Percentiles rank a stretch among this genome's conserved stretches.
phyloP scores from a whole-genome alignment of 2,888 invertebrate genomes.

The Galerucella pusilla region DNA sequence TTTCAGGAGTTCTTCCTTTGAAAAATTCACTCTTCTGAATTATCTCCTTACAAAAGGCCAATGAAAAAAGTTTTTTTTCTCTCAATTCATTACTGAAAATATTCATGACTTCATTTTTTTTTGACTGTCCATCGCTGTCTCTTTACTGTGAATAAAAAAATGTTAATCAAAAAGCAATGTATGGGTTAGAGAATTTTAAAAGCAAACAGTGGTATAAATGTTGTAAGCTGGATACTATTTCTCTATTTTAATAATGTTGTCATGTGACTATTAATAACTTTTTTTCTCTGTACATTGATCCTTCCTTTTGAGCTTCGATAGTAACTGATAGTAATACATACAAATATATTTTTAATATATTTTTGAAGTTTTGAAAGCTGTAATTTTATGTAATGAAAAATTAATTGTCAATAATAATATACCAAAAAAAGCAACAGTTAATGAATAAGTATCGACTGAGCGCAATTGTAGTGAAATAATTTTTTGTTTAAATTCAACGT shows the following conservation, averaged over 20 bases:
- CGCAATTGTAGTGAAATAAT: too few species aligned
- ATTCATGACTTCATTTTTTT: slow-evolving; percentile 4
- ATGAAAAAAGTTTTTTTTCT: slow-evolving; percentile 4
- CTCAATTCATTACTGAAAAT: slow-evolving; percentile 13
- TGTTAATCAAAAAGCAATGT: not conserved
- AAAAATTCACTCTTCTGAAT: slow-evolving; percentile 7
- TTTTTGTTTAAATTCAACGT: too few species aligned
- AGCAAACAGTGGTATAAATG: not conserved
- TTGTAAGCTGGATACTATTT: not conserved
- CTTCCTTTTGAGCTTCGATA: too few species aligned
- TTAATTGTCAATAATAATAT: not conserved
- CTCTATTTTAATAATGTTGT: not conserved
- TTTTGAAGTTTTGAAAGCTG: not conserved
- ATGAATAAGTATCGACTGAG: too few species aligned
- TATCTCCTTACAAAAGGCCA: slow-evolving; percentile 16
- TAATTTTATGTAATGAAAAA: not conserved
- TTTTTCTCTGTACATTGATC: not conserved
- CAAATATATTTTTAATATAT: too few species aligned
- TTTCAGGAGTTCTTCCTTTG: slow-evolving; percentile 10
- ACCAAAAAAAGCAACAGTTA: not conserved
- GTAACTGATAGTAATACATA: too few species aligned
- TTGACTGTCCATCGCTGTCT: slow-evolving; percentile 7
- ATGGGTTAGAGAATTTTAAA: not conserved
- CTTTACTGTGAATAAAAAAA: slow-evolving; percentile 4
- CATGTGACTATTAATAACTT: not conserved